Conservation (phyloP, 2,797 vertebrate species). For the Graptemys geographica region DNA sequence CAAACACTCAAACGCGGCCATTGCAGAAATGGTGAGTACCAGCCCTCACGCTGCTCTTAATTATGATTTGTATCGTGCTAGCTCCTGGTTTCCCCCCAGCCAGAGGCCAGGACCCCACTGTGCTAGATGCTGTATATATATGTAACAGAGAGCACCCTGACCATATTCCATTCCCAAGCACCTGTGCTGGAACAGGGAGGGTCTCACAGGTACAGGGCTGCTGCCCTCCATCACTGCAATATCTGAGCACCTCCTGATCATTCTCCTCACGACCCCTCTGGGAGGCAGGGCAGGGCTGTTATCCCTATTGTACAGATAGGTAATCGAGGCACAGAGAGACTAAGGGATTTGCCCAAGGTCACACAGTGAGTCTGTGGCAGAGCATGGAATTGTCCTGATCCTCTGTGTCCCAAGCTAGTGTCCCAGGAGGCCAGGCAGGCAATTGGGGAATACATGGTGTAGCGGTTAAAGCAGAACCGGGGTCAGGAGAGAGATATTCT, state of each 20-base stretch:
- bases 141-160: background rate
- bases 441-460: background rate
- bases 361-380: background rate
- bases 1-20: constrained; percentile 90
- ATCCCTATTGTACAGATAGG: background rate
- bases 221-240: background rate
- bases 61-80: background rate
- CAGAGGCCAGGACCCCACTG: background rate
- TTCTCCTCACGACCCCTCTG: too few species aligned
- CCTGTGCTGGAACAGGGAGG: background rate
- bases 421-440: background rate
- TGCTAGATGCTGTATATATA: too few species aligned
- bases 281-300: too few species aligned
- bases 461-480: background rate
- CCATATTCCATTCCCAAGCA: background rate
- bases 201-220: background rate
- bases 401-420: background rate
- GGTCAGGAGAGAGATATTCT: background rate
- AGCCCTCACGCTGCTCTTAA: background rate
- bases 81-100: background rate
- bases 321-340: too few species aligned
- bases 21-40: constrained; percentile 86
- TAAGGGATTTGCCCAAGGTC: background rate
- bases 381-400: background rate
- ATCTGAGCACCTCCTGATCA: background rate